Conservation (phyloP, 2,888 invertebrate species). For the Allygus modestus region DNA sequence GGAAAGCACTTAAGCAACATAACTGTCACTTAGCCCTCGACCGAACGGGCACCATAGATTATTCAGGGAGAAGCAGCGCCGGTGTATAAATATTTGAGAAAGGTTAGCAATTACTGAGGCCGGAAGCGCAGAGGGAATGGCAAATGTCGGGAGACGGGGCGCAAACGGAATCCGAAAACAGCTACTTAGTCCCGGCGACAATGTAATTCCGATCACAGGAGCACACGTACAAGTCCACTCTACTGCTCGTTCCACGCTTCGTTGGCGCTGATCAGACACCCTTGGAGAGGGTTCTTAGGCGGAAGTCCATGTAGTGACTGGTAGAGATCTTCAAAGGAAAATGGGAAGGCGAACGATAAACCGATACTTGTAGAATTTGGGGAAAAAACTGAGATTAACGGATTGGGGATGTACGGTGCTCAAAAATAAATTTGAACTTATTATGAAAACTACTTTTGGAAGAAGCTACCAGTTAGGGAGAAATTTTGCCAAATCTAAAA, state of each 20-base stretch:
- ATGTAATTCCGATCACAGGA: conserved; percentile 58
- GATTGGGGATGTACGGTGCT: too few relatives aligned
- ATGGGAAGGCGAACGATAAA: too few relatives aligned
- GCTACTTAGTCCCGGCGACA: conserved; percentile 58
- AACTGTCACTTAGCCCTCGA: conserved; percentile 44
- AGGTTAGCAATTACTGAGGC: conserved; percentile 60
- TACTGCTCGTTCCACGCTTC: conserved; percentile 17
- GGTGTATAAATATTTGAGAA: conserved; percentile 62
- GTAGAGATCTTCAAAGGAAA: too few relatives aligned
- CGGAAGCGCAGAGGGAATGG: conserved; percentile 59
- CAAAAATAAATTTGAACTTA: too few relatives aligned
- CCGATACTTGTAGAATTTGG: too few relatives aligned
- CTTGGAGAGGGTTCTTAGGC: not conserved
- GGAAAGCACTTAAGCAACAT: conserved; percentile 62
- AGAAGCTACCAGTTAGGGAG: too few relatives aligned
- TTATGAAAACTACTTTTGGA: too few relatives aligned
- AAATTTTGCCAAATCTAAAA: too few relatives aligned
- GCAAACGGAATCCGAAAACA: conserved; percentile 59
- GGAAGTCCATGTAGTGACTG: too few relatives aligned
- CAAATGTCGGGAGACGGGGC: conserved; percentile 49
- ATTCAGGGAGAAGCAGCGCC: conserved; percentile 47
- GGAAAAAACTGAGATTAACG: too few relatives aligned
- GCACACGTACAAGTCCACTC: conserved; percentile 38
- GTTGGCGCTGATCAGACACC: not conserved
- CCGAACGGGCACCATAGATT: conserved; percentile 43